Evolutionary conservation across 2,797 vertebrate genomes (phyloP), one percentile per base, ranked within the genome.

Genomic region (Anabas testudineus): DNA sequence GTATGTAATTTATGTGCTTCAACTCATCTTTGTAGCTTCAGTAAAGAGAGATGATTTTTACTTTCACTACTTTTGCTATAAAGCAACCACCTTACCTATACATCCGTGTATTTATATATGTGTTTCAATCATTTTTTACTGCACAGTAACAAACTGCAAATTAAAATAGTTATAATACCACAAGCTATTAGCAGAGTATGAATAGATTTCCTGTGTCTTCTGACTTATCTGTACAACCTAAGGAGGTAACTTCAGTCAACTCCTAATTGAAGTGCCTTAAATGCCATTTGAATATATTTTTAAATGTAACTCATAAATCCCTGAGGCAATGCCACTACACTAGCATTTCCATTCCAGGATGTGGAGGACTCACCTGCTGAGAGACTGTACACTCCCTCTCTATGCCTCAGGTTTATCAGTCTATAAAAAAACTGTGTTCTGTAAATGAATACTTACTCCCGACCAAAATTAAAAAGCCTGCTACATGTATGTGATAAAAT

Each of bases 261-360:
- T 73, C 30, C 63, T 14, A 68, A 58, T 49, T 59, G 5, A 62
- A 54, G 28, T 69, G 56, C 37, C 15, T 59, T 34, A 59, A 71
- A 63, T 53, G 67, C 39, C 8, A 49, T 28, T 59, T 54, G 74
- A 78, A 81, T 54, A 58, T 53, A 76, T 57, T 42, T 64, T 32
- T 47, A 57, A 3, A 64, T 55, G 51, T 60, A 57, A 67, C 37
- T 73, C 49, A 58, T 64, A 77, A 79, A 76, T 78, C 76, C 67
- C 46, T 9, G 16, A 26, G 45, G 67, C 58, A 36, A 58, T 57
- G 48, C 61, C 67, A 59, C 64, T 59, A 81, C 67, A 59, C 64
- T 56, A 81, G n/a, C n/a, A n/a, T 77, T 57, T 76, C 19, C 41
- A 34, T 49, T 46, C 62, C 34, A 48, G 53, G 42, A 65, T 48